phyloP scores from a whole-genome alignment of 2,113 vertebrate genomes.

The Sisor rabdophorus region DNA sequence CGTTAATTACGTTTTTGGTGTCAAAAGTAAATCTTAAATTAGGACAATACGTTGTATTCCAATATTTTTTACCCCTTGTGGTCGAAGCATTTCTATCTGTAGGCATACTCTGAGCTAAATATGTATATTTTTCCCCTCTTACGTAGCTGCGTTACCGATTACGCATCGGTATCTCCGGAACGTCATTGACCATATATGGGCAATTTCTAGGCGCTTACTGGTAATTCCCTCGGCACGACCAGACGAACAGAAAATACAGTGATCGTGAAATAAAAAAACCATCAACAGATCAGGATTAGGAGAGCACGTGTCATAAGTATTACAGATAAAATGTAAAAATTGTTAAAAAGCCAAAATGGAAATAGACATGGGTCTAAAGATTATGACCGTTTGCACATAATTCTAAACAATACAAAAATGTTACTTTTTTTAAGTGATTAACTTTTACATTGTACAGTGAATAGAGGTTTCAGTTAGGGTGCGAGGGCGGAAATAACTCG shows the following conservation, averaged over 20 bases:
- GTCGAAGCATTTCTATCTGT: background rate
- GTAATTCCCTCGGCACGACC: background rate
- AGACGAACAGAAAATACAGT: background rate
- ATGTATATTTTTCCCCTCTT: slow-evolving; percentile 20
- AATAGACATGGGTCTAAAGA: background rate
- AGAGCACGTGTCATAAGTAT: too few relatives aligned
- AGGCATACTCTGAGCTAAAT: slow-evolving; percentile 36
- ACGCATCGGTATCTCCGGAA: slow-evolving; percentile 48
- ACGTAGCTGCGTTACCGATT: slow-evolving; percentile 31
- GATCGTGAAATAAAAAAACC: background rate
- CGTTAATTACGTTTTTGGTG: background rate
- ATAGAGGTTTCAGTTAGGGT: background rate
- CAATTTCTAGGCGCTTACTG: slow-evolving; percentile 11
- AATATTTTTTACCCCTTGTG: background rate
- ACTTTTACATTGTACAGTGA: background rate
- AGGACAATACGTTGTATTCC: background rate
- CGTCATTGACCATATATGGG: slow-evolving; percentile 50
- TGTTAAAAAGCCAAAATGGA: too few relatives aligned
- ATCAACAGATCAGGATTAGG: too few relatives aligned
- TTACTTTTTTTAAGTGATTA: too few relatives aligned
- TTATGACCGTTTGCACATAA: background rate
- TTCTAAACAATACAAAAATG: background rate
- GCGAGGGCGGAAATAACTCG: slow-evolving; percentile 3
- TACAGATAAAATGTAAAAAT: too few relatives aligned
- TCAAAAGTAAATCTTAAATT: background rate